Evolutionary conservation across 1,140 invertebrate genomes (phyloP).

Genomic region (Monomorium pharaonis): DNA sequence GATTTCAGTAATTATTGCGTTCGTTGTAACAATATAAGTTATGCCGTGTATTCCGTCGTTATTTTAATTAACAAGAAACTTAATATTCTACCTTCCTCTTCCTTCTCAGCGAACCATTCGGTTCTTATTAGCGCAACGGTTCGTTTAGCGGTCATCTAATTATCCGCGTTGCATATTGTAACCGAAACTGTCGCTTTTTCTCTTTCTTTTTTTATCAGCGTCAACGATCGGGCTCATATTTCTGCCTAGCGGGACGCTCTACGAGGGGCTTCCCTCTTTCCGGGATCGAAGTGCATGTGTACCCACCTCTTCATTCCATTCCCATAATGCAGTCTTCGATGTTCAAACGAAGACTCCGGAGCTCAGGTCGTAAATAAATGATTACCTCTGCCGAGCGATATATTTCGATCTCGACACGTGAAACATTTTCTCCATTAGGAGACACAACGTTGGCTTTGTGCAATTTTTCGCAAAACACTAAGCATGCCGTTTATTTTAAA

Average conservation of each 20-base stretch:
- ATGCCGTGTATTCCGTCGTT: not conserved
- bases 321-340: conserved; percentile 51
- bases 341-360: conserved; percentile 23
- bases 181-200: conserved; percentile 41
- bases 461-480: not conserved
- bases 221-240: conserved; percentile 61
- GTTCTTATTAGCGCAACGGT: conserved; percentile 26
- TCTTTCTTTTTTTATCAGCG: conserved; percentile 57
- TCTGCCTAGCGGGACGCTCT: conserved; percentile 65
- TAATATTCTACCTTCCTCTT: not conserved
- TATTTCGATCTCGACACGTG: conserved; percentile 3
- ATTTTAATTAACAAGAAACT: conserved; percentile 1
- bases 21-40: not conserved
- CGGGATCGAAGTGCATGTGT: conserved; percentile 67
- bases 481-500: not conserved
- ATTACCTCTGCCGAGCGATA: not conserved
- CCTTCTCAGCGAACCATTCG: not conserved
- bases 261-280: conserved; percentile 67
- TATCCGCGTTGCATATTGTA: conserved; percentile 36
- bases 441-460: not conserved
- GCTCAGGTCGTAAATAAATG: conserved; percentile 30
- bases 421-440: conserved; percentile 10
- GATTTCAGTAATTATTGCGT: not conserved
- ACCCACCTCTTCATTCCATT: conserved; percentile 47
- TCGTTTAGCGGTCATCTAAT: conserved; percentile 50